Evolutionary conservation across 2,113 vertebrate species (phyloP).

Genomic region (Rhabdornis inornatus): DNA sequence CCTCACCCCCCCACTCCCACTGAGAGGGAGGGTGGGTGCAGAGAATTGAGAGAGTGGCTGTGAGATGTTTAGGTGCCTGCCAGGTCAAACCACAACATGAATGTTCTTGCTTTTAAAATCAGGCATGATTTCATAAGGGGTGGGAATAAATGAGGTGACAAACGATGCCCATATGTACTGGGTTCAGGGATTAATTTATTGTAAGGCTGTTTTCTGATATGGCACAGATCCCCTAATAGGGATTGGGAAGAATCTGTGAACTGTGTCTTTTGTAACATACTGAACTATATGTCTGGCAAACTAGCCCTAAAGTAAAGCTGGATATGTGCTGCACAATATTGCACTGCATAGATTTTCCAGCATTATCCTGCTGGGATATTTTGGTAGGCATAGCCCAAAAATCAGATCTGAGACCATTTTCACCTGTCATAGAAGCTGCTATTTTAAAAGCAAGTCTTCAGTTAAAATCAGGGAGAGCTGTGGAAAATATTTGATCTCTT

Average conservation of each 20-base stretch:
- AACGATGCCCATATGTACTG: no score
- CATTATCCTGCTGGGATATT: not conserved
- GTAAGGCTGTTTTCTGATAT: not conserved
- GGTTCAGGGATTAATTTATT: not conserved
- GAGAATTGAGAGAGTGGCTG: not conserved
- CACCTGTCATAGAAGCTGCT: not conserved
- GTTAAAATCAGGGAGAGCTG: not conserved
- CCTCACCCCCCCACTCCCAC: accelerated
- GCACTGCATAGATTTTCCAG: not conserved
- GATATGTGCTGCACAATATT: not conserved
- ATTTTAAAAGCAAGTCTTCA: not conserved
- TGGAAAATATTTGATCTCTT: not conserved
- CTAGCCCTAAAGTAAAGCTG: not conserved
- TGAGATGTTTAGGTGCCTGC: not conserved
- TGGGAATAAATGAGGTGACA: not conserved
- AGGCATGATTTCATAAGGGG: not conserved
- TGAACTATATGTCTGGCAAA: not conserved
- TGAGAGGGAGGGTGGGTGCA: not conserved
- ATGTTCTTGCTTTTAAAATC: not conserved
- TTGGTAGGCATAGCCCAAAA: not conserved
- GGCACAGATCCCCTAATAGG: not conserved
- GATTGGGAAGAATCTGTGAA: not conserved
- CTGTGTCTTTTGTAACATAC: not conserved
- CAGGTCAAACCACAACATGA: not conserved
- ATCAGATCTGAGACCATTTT: not conserved